Conservation (phyloP, 35 echinoderm and acorn worm genomes). For the Hemicentrotus pulcherrimus region DNA sequence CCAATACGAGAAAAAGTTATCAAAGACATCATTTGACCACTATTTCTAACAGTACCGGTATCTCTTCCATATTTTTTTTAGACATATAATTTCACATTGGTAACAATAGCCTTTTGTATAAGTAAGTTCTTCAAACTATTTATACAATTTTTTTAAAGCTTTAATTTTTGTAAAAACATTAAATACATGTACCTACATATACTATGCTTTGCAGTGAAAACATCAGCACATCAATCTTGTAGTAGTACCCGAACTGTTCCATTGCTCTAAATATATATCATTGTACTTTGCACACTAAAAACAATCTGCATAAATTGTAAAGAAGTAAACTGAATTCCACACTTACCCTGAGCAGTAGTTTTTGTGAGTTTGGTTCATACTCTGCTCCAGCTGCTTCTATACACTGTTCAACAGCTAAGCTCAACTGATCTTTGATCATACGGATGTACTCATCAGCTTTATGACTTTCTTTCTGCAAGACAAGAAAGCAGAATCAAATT, state of each 20-base stretch:
- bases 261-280: neutral
- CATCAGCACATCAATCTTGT: neutral
- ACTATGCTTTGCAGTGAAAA: too few relatives aligned
- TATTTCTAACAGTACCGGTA: too few relatives aligned
- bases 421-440: conserved; percentile 83
- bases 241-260: neutral
- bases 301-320: neutral
- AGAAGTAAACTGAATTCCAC: neutral
- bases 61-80: too few relatives aligned
- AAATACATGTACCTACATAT: too few relatives aligned
- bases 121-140: too few relatives aligned
- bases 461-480: conserved; percentile 90
- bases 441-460: conserved; percentile 99
- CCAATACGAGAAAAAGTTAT: too few relatives aligned
- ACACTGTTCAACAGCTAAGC: conserved; percentile 83
- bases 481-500: neutral
- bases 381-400: conserved; percentile 90
- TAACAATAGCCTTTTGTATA: too few relatives aligned
- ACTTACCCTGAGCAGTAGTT: conserved; percentile 83
- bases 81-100: too few relatives aligned
- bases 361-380: conserved; percentile 86
- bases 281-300: neutral
- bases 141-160: too few relatives aligned
- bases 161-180: too few relatives aligned
- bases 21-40: too few relatives aligned